Conservation (phyloP, 1,140 invertebrate species). For the Drosophila lacertosa region DNA sequence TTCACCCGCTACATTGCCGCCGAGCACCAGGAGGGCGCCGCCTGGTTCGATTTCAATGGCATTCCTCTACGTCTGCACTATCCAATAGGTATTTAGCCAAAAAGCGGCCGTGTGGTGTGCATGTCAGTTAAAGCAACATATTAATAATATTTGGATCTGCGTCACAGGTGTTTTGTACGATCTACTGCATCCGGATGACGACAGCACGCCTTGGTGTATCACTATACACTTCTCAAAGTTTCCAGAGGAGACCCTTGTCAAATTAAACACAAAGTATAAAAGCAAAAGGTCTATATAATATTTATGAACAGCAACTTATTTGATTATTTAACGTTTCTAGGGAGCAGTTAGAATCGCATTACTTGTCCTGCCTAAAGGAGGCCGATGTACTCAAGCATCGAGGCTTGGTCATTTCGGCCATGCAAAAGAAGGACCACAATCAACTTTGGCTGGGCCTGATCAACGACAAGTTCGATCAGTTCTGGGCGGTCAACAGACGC, state of each 20-base stretch:
- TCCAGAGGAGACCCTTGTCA: conserved; percentile 91
- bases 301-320: neutral
- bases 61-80: conserved; percentile 97
- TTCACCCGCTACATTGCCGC: conserved; percentile 92
- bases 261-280: conserved; percentile 91
- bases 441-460: conserved; percentile 97
- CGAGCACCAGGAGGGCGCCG: conserved; percentile 93
- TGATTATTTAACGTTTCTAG: conserved; percentile 85
- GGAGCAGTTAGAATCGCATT: conserved; percentile 96
- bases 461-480: conserved; percentile 99
- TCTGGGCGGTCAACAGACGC: conserved; percentile 98
- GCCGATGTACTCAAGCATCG: conserved; percentile 98
- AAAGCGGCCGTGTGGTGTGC: neutral
- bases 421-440: conserved; percentile 99
- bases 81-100: conserved; percentile 90
- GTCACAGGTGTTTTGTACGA: conserved; percentile 91
- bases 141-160: neutral
- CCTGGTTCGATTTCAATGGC: conserved; percentile 98
- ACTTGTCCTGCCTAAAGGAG: conserved; percentile 98
- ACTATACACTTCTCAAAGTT: conserved; percentile 98
- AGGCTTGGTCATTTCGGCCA: conserved; percentile 94
- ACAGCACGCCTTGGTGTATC: conserved; percentile 95
- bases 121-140: neutral
- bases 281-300: neutral
- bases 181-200: conserved; percentile 88